Evolutionary conservation across 92 coral and sea anemone genomes (phyloP), one percentile per base, ranked within the genome.

Genomic region (Porites rus): DNA sequence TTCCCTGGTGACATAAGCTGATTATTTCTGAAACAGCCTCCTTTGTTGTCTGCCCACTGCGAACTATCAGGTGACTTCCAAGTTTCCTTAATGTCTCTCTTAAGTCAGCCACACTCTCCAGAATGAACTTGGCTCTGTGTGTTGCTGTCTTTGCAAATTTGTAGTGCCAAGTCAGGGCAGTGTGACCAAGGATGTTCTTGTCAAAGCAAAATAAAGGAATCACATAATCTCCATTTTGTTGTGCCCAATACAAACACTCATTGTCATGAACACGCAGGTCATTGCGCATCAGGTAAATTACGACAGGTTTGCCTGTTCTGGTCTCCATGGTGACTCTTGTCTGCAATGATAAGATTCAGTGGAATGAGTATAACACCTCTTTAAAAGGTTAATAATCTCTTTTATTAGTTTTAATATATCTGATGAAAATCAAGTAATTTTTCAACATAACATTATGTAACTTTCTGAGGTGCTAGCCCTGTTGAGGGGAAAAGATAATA

Each of bases 221-320:
- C 28, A 91, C 94, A 72, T 76, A 77, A 21, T 91, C 91, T 31
- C 84, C 84, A 83, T 91, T 87, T 61, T 77, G 81, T 20, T 91
- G 84, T 2, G 94, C 94, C 94, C 94, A 91, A 50, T 69, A 10
- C 59, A 91, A 79, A 54, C 86, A 89, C 88, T 91, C 94, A 60
- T 91, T 91, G 81, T 91, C 94, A 68, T 91, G 94, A n/a, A 82
- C 70, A 65, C 94, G 91, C 8, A 91, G 88, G 84, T 91, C 94
- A 67, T 91, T 91, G 43, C 94, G 72, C 63, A 91, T 38, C 21
- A 91, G 74, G 78, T 89, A 91, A 38, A 91, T 91, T 1, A 83
- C 84, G 1, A 54, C 25, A 66, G 84, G 7, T 65, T 66, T 80
- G 51, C 75, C 72, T 16, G 10, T 11, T 65, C 10, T 51, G 64